Percentiles rank a stretch among this genome's conserved stretches.
Evolutionary conservation across 1,140 invertebrate species (phyloP).

Genomic region (Rhagoletis zephyria): DNA sequence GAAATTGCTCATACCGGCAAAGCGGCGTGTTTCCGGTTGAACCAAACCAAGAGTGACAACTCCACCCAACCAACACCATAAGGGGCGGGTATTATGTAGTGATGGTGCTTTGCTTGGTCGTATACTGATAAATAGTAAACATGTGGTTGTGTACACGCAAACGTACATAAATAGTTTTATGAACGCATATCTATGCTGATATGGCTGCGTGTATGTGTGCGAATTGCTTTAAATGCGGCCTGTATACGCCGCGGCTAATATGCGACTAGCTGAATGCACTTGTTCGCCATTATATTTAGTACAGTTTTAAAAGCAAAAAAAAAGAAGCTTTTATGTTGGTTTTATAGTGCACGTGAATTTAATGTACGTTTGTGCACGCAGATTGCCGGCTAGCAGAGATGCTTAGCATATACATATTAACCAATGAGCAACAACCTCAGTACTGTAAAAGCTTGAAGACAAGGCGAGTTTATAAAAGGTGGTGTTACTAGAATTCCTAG

Average conservation of each 20-base stretch:
- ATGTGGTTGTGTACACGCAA: background rate
- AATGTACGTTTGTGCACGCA: background rate
- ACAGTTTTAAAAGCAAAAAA: background rate
- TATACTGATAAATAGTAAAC: background rate
- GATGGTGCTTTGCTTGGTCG: background rate
- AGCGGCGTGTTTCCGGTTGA: background rate
- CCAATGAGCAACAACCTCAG: background rate
- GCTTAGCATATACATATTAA: no score
- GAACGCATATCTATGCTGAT: background rate
- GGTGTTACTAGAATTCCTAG: no score
- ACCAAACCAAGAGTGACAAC: background rate
- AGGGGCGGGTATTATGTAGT: background rate
- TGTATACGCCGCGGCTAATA: background rate
- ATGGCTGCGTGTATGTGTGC: background rate
- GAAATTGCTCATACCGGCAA: background rate
- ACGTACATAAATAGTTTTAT: conserved; percentile 12
- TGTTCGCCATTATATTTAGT: conserved; percentile 2
- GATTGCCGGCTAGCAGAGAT: background rate
- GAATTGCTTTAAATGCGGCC: background rate
- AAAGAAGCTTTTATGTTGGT: background rate
- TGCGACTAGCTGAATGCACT: background rate
- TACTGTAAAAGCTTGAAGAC: no score
- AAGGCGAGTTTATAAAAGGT: no score
- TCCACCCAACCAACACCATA: background rate
- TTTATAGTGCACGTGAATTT: conserved; percentile 4